Evolutionary conservation across 2,113 vertebrate genomes (phyloP).

Genomic region (Erythrocercus mccallii): DNA sequence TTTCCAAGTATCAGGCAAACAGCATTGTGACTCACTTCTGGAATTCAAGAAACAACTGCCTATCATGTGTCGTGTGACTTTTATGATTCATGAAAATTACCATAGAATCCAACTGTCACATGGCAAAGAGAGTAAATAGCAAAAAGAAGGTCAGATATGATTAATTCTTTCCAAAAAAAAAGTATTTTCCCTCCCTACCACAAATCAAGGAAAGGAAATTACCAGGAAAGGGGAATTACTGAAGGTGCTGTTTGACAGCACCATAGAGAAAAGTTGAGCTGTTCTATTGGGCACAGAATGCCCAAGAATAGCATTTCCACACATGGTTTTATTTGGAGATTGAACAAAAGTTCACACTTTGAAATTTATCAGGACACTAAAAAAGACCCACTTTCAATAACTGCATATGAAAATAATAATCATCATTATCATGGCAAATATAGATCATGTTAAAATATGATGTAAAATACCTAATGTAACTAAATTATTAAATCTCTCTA

Average conservation of each 20-base stretch:
- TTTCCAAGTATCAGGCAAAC: constrained; percentile 7
- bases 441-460: not conserved
- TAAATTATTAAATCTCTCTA: not conserved
- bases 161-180: not conserved
- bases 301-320: not conserved
- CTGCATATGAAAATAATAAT: not conserved
- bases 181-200: not conserved
- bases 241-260: not conserved
- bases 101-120: not conserved
- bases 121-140: not conserved
- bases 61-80: not conserved
- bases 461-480: not conserved
- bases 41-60: constrained; percentile 10
- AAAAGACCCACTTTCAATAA: not conserved
- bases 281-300: not conserved
- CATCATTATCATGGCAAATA: not conserved
- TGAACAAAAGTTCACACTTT: not conserved
- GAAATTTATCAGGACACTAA: not conserved
- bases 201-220: not conserved
- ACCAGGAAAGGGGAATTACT: not conserved
- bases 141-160: not conserved
- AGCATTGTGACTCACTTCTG: constrained; percentile 26
- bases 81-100: not conserved
- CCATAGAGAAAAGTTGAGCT: not conserved
- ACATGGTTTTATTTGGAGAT: not conserved